These are phyloP conservation scores for Lophochroa leadbeateri DNA, from an alignment of 2,113 vertebrate species.

Conservation along the genomic window DNA sequence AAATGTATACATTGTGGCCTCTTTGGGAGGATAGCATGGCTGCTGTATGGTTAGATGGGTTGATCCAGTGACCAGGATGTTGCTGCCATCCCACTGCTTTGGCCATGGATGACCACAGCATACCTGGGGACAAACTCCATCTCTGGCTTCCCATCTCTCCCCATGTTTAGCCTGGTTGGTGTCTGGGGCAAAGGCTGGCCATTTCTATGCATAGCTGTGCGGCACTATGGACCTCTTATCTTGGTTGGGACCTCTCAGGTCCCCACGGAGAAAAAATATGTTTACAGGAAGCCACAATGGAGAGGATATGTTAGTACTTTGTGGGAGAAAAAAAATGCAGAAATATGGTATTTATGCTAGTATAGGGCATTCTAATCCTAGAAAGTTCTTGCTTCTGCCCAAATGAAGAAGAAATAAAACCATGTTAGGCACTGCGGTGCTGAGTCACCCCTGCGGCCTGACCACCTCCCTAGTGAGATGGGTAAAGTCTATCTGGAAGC, in stretches of 20 bases:
- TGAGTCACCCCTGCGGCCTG: not conserved
- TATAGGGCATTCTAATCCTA: not conserved
- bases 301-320: not conserved
- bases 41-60: not conserved
- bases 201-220: not conserved
- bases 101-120: fast-evolving
- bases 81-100: not conserved
- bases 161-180: not conserved
- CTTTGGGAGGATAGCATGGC: not conserved
- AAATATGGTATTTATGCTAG: not conserved
- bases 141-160: not conserved
- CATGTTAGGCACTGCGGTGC: not conserved
- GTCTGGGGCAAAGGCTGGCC: not conserved
- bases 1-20: not conserved
- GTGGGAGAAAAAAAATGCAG: not conserved
- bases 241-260: not conserved
- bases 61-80: not conserved
- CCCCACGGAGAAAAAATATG: not conserved
- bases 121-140: not conserved
- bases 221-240: not conserved
- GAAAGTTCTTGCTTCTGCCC: not conserved
- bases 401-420: not conserved
- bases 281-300: not conserved
- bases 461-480: not conserved
- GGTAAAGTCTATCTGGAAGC: not conserved